Evolutionary conservation across 1,140 invertebrate species (phyloP), one percentile per base, ranked within the genome.

Genomic region (Lasaia peninsularis): DNA sequence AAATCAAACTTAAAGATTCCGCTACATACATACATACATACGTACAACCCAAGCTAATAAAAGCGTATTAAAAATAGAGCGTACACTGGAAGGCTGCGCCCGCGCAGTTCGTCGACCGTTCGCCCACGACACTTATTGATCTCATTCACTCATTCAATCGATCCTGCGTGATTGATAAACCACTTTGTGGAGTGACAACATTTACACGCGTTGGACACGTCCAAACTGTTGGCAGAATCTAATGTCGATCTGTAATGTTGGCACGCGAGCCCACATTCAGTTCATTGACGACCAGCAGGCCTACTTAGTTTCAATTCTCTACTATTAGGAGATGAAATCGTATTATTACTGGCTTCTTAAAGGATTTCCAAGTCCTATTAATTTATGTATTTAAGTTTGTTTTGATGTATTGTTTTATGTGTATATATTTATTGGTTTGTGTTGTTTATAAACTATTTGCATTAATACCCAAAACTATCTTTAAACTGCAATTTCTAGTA

Each of bases 91-190:
- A 73, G 69, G 66, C 57, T 69, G 78, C 82, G 80, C 84, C 80
- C 80, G 79, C 81, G 80, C 82, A 84, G 85, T 84, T 84, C 82
- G 79, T 68, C 85, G 85, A 88, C 82, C 82, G 76, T 64, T 76
- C 84, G 84, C 85, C 85, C 85, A 88, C 84, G 44, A 50, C 63
- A 71, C 59, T 76, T 76, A 82, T 78, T 84, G 77, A 87, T 84
- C 75, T 70, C 67, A 75, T 85, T 82, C 78, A 74, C 75, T 70
- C 67, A 75, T 85, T 82, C 78, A 74, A 78, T 76, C 73, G 78
- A 85, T 87, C 79, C 78, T 84, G 75, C 71, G 69, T 76, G 75
- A 82, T 80, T 80, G 80, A 83, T 78, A 78, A 78, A 72, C 66
- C 59, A 65, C 56, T 62, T 63, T 53, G 83, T 82, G 70, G 83